Conservation (phyloP, 2,797 vertebrate genomes). For the Pseudochirops cupreus region DNA sequence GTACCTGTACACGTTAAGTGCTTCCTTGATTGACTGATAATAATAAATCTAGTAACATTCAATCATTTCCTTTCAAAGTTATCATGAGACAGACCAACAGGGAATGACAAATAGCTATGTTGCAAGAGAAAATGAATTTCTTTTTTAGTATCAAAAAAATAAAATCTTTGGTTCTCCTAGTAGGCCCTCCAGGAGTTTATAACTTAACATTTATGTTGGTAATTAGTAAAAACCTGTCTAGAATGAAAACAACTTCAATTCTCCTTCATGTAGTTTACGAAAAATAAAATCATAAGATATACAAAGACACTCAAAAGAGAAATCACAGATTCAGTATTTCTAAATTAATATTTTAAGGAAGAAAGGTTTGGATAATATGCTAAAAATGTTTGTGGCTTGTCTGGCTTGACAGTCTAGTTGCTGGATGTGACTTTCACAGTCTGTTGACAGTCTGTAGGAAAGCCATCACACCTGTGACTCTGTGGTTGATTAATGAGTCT, state of each 20-base stretch:
- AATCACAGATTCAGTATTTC: constrained; percentile 35
- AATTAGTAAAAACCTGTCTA: constrained; percentile 39
- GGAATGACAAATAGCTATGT: constrained; percentile 10
- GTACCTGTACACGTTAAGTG: background rate
- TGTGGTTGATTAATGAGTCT: constrained; percentile 98
- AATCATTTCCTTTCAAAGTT: constrained; percentile 23
- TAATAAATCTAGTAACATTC: background rate
- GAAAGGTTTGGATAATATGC: constrained; percentile 63
- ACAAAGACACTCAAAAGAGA: constrained; percentile 40
- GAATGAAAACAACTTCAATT: constrained; percentile 46
- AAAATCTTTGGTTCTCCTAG: background rate
- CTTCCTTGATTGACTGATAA: background rate
- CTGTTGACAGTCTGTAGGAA: constrained; percentile 95
- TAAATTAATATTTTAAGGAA: constrained; percentile 45
- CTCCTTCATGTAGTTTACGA: constrained; percentile 41
- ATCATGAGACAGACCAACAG: constrained; percentile 37
- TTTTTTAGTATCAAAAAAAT: background rate
- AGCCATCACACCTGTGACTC: constrained; percentile 98
- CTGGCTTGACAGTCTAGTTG: constrained; percentile 92
- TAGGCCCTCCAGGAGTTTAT: background rate
- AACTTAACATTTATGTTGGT: background rate
- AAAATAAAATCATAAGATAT: constrained; percentile 46
- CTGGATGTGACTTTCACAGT: constrained; percentile 99
- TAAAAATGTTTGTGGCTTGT: constrained; percentile 83
- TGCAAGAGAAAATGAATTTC: constrained; percentile 40